phyloP scores from a whole-genome alignment of 2,888 invertebrate species.

The Coleophora deauratella region DNA sequence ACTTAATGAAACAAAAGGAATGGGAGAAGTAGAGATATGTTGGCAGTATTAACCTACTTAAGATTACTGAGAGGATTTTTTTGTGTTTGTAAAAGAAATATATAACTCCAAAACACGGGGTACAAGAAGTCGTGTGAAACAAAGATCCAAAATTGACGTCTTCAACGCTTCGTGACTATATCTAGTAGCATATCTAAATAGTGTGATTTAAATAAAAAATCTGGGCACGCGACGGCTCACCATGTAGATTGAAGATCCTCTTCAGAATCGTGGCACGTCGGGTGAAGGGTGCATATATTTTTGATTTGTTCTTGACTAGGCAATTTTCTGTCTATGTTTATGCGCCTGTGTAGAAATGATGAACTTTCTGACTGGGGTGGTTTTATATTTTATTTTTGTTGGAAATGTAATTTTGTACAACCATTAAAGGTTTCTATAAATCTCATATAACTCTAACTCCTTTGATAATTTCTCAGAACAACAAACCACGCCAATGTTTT shows the following conservation, averaged over 20 bases:
- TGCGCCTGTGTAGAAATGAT: constrained; percentile 26
- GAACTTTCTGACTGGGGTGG: constrained; percentile 11
- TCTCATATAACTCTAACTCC: too few relatives aligned
- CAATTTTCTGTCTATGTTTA: constrained; percentile 52
- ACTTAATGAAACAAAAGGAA: neutral
- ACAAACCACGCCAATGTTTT: too few relatives aligned
- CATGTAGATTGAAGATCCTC: constrained; percentile 54
- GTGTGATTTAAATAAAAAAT: constrained; percentile 72
- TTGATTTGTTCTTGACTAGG: constrained; percentile 68
- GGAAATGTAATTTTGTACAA: neutral
- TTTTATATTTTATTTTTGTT: constrained; percentile 10
- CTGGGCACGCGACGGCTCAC: constrained; percentile 61
- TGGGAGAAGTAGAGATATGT: too few relatives aligned
- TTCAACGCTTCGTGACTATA: constrained; percentile 35
- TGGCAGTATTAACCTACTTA: too few relatives aligned
- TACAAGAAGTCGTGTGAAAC: too few relatives aligned
- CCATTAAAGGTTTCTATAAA: too few relatives aligned
- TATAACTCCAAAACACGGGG: too few relatives aligned
- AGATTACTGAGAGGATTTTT: too few relatives aligned
- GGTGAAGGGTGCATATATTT: constrained; percentile 71
- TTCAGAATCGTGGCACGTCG: constrained; percentile 64
- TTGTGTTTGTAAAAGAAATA: too few relatives aligned
- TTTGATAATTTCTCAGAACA: too few relatives aligned
- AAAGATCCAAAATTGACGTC: too few relatives aligned
- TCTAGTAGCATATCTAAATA: constrained; percentile 64